Evolutionary conservation across 1,140 invertebrate genomes (phyloP).

Genomic region (Cyrtorhinus lividipennis): DNA sequence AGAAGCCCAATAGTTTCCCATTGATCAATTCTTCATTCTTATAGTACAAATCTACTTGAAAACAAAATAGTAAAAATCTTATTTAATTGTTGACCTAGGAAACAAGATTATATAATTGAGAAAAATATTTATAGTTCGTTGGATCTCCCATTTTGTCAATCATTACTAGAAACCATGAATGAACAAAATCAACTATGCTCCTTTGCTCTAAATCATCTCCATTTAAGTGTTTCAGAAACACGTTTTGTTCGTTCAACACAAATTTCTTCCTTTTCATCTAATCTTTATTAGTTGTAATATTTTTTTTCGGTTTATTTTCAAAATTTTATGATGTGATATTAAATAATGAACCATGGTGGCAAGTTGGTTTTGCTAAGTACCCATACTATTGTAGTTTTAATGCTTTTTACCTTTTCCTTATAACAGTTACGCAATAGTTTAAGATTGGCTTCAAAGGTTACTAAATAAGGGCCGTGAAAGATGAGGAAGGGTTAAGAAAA

Average conservation of each 20-base stretch:
- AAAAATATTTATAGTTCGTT: constrained; percentile 17
- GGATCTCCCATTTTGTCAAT: constrained; percentile 20
- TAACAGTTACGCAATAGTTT: not conserved
- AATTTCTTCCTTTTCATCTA: too few species aligned
- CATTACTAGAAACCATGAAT: too few species aligned
- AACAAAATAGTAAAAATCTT: constrained; percentile 13
- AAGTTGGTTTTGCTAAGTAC: too few species aligned
- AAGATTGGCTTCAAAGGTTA: not conserved
- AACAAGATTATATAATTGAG: constrained; percentile 17
- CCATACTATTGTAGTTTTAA: too few species aligned
- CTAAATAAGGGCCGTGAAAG: not conserved
- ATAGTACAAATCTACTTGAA: constrained; percentile 22
- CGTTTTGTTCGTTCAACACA: too few species aligned
- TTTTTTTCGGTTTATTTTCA: not conserved
- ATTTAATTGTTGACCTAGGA: constrained; percentile 20
- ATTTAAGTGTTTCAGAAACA: too few species aligned
- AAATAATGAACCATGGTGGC: not conserved
- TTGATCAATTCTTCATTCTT: constrained; percentile 6
- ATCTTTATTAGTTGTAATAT: not conserved
- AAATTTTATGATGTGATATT: not conserved
- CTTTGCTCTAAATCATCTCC: too few species aligned
- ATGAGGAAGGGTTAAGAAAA: not conserved
- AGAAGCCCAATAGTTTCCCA: not conserved
- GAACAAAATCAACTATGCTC: too few species aligned
- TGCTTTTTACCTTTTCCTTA: too few species aligned